Conservation (phyloP, 2,797 vertebrate species). For the Arremon brunneinucha region DNA sequence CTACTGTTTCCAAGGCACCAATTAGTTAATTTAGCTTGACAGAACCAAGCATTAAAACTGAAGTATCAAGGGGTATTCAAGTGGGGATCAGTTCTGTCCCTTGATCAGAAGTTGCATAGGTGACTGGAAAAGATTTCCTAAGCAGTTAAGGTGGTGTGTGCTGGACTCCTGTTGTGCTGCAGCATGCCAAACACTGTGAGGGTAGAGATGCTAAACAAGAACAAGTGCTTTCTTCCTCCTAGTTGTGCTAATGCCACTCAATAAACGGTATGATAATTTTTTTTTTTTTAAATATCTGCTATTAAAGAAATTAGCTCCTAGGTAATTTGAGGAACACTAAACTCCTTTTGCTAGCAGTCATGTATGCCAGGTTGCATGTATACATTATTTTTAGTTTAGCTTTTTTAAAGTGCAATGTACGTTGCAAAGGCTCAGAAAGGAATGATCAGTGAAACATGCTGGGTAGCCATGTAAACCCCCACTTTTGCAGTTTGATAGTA, state of each 20-base stretch:
- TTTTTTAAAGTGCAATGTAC: not conserved
- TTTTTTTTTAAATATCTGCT: fast-evolving
- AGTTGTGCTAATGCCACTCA: not conserved
- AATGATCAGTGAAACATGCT: not conserved
- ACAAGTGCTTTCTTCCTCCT: not conserved
- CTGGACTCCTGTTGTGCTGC: not conserved
- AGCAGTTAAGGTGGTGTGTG: not conserved
- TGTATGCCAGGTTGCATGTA: not conserved
- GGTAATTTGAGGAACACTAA: not conserved
- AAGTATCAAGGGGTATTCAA: not conserved
- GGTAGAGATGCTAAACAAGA: not conserved
- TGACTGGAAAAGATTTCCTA: not conserved
- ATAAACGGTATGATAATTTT: not conserved
- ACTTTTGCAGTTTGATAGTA: not conserved
- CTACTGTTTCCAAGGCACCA: constrained; percentile 16
- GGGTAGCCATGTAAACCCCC: not conserved
- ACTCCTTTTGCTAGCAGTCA: not conserved
- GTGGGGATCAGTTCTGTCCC: not conserved
- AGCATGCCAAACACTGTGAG: fast-evolving
- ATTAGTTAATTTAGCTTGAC: not conserved
- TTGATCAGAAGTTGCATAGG: not conserved
- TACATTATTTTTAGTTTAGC: not conserved
- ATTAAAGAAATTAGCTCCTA: not conserved
- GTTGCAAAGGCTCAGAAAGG: not conserved
- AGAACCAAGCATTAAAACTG: not conserved